These are phyloP conservation scores for Cloeon dipterum DNA, from an alignment of 2,888 invertebrate genomes.

Conservation along the genomic window DNA sequence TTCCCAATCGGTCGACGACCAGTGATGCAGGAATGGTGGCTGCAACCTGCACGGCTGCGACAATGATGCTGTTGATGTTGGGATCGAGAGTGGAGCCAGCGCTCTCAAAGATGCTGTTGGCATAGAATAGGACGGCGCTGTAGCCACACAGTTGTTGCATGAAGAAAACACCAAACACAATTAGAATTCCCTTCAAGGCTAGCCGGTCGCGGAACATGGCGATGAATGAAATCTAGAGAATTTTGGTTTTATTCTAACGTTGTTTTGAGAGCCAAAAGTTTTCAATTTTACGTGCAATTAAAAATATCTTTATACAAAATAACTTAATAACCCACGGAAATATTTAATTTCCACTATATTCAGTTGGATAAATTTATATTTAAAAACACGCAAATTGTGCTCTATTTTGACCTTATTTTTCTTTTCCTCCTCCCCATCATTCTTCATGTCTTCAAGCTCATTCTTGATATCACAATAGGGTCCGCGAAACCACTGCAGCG, in stretches of 20 bases:
- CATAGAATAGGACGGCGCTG: conserved; percentile 13
- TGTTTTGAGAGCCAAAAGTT: too few species aligned
- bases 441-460: conserved; percentile 13
- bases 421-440: conserved; percentile 9
- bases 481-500: conserved; percentile 18
- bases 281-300: too few species aligned
- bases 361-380: too few species aligned
- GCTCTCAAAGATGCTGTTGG: conserved; percentile 16
- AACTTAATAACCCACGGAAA: too few species aligned
- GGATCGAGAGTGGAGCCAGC: conserved; percentile 13
- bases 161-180: conserved; percentile 14
- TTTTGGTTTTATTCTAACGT: too few species aligned
- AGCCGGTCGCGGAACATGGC: not conserved
- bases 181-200: not conserved
- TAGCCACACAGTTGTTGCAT: conserved; percentile 18
- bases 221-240: conserved; percentile 9
- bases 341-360: too few species aligned
- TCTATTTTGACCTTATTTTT: too few species aligned
- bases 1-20: conserved; percentile 19
- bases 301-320: too few species aligned
- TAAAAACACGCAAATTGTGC: too few species aligned
- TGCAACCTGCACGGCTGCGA: conserved; percentile 18
- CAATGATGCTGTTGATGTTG: conserved; percentile 15
- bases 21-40: conserved; percentile 15
- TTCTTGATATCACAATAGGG: conserved; percentile 11